Percentiles rank a stretch among this genome's conserved stretches.
Conservation (phyloP, 2,113 vertebrate species). For the Columba livia region DNA sequence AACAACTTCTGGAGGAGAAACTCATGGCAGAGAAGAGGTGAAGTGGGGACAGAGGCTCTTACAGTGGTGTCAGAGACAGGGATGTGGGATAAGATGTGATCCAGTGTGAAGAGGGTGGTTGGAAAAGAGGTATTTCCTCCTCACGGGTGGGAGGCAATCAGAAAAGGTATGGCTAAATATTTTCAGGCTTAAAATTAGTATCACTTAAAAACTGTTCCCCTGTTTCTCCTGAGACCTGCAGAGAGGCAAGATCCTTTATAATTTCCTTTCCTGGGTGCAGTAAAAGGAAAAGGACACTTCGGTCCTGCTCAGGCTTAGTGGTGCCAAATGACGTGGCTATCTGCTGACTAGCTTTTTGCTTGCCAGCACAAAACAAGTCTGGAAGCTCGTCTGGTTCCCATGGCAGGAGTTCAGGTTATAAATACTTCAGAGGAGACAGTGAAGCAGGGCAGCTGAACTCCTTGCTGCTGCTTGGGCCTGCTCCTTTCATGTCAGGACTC, state of each 20-base stretch:
- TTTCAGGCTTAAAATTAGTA: not conserved
- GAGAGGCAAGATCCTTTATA: not conserved
- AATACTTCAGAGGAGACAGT: not conserved
- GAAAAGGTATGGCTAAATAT: not conserved
- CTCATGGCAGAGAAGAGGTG: conserved; percentile 89
- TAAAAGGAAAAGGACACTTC: not conserved
- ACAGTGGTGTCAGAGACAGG: not conserved
- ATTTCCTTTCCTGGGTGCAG: not conserved
- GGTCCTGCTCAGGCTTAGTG: not conserved
- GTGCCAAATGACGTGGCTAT: not conserved
- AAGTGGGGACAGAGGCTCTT: not conserved
- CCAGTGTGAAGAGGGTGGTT: conserved; percentile 77
- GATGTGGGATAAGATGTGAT: conserved; percentile 69
- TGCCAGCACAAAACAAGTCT: not conserved
- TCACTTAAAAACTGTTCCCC: not conserved
- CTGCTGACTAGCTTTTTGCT: not conserved
- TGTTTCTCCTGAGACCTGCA: not conserved
- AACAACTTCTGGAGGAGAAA: conserved; percentile 88
- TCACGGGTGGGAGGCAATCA: not conserved
- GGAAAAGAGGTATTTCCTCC: not conserved
- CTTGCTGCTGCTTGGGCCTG: not conserved
- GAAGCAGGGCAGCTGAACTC: not conserved
- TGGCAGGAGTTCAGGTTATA: not conserved
- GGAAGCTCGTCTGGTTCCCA: not conserved
- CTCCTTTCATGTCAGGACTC: not conserved